phyloP scores from a whole-genome alignment of 2,888 invertebrate genomes.

The Amiota communis region DNA sequence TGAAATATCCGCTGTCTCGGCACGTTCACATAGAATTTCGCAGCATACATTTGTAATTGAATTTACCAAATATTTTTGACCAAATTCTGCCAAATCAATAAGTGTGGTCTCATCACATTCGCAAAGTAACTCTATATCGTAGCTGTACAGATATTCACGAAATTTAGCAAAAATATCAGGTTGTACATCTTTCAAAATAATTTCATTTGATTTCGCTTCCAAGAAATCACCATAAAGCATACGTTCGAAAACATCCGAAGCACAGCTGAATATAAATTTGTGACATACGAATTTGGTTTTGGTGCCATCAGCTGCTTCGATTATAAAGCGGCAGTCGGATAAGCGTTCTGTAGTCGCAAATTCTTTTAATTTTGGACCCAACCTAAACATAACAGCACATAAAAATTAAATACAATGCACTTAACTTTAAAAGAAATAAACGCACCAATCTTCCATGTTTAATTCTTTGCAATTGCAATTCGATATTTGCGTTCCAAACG shows the following conservation, averaged over 20 bases:
- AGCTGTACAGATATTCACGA: slow-evolving; percentile 34
- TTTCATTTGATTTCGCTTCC: slow-evolving; percentile 32
- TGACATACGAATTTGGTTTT: slow-evolving; percentile 33
- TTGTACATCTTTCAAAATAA: slow-evolving; percentile 34
- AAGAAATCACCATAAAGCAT: slow-evolving; percentile 42
- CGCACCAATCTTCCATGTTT: no score
- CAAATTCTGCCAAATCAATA: slow-evolving; percentile 24
- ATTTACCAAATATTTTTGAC: slow-evolving; percentile 36
- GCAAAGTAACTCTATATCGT: slow-evolving; percentile 27
- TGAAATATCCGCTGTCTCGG: neutral
- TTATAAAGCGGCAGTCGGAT: slow-evolving; percentile 9
- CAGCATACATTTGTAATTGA: slow-evolving; percentile 33
- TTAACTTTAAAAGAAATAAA: neutral
- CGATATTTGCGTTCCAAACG: no score
- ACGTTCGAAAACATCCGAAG: slow-evolving; percentile 43
- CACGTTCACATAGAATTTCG: slow-evolving; percentile 11
- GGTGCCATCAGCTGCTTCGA: neutral
- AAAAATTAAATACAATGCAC: neutral
- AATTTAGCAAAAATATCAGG: slow-evolving; percentile 39
- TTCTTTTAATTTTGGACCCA: neutral
- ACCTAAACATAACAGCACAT: neutral
- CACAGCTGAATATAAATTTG: slow-evolving; percentile 38
- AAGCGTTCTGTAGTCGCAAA: neutral
- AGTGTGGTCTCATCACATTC: slow-evolving; percentile 28
- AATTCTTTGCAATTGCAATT: no score